phyloP scores from a whole-genome alignment of 1,140 invertebrate species.

The Zaprionus nigranus region DNA sequence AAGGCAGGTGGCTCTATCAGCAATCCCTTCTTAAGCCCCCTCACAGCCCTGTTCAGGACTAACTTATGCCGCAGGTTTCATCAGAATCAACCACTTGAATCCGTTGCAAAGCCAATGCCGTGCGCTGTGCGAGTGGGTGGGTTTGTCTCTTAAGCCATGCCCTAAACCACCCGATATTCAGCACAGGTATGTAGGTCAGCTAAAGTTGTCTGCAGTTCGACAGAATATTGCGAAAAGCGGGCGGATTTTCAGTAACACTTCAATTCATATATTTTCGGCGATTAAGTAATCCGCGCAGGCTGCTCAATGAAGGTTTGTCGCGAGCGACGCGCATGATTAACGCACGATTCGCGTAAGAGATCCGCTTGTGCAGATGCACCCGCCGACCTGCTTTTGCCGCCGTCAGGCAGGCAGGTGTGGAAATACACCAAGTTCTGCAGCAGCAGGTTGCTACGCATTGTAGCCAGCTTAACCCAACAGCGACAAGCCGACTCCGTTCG shows the following conservation, averaged over 20 bases:
- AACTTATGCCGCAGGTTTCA: conserved; percentile 42
- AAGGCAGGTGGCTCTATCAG: neutral
- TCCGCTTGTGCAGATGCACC: conserved; percentile 11
- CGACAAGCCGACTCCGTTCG: neutral
- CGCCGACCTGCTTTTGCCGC: conserved; percentile 1
- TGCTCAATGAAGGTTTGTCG: conserved; percentile 59
- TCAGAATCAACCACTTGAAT: conserved; percentile 35
- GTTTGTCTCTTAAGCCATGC: conserved; percentile 45
- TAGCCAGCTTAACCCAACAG: conserved; percentile 55
- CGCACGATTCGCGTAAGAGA: conserved; percentile 71
- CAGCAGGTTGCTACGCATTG: conserved; percentile 32
- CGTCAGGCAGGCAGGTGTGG: conserved; percentile 58
- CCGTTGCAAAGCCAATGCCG: conserved; percentile 5
- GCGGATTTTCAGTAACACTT: conserved; percentile 67
- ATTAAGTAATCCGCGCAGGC: conserved; percentile 72
- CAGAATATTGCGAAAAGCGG: conserved; percentile 51
- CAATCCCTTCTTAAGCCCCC: conserved; percentile 3
- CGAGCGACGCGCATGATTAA: conserved; percentile 60
- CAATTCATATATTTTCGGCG: conserved; percentile 78
- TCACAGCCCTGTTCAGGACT: conserved; percentile 21
- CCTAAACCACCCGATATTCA: conserved; percentile 21
- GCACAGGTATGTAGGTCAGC: conserved; percentile 65
- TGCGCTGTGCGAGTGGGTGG: conserved; percentile 25
- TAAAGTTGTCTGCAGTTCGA: conserved; percentile 17
- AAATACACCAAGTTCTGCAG: conserved; percentile 27